phyloP scores from a whole-genome alignment of 1,140 invertebrate genomes.

The Drosophila oshimai region DNA sequence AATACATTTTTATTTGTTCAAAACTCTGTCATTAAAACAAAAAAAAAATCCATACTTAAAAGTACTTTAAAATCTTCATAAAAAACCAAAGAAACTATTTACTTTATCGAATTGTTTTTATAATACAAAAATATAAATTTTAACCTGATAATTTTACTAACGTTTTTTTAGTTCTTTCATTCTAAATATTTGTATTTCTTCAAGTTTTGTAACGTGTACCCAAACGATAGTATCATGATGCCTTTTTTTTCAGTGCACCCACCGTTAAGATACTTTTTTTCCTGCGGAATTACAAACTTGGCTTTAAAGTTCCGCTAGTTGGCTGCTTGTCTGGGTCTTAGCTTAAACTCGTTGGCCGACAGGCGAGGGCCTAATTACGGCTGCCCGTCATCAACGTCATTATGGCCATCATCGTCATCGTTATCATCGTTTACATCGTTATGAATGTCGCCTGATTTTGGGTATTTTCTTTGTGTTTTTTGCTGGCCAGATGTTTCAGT shows the following conservation, averaged over 20 bases:
- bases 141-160: too few relatives aligned
- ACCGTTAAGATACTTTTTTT: neutral
- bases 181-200: too few relatives aligned
- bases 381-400: conserved; percentile 27
- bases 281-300: conserved; percentile 5
- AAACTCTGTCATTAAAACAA: too few relatives aligned
- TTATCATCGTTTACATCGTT: conserved; percentile 31
- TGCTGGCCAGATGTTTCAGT: conserved; percentile 21
- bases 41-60: too few relatives aligned
- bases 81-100: too few relatives aligned
- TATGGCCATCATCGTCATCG: conserved; percentile 28
- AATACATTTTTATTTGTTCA: too few relatives aligned
- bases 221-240: too few relatives aligned
- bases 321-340: conserved; percentile 35
- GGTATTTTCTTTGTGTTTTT: neutral
- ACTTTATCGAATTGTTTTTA: too few relatives aligned
- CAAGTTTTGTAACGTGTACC: too few relatives aligned
- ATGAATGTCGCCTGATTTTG: conserved; percentile 21
- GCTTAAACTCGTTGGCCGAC: conserved; percentile 55
- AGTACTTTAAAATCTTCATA: too few relatives aligned
- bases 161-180: too few relatives aligned
- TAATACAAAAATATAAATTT: too few relatives aligned
- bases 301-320: conserved; percentile 42
- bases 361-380: conserved; percentile 62
- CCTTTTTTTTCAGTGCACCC: neutral